Base-by-base conservation (phyloP, 2,113 vertebrate species). In the Vidua chalybeata region DNA sequence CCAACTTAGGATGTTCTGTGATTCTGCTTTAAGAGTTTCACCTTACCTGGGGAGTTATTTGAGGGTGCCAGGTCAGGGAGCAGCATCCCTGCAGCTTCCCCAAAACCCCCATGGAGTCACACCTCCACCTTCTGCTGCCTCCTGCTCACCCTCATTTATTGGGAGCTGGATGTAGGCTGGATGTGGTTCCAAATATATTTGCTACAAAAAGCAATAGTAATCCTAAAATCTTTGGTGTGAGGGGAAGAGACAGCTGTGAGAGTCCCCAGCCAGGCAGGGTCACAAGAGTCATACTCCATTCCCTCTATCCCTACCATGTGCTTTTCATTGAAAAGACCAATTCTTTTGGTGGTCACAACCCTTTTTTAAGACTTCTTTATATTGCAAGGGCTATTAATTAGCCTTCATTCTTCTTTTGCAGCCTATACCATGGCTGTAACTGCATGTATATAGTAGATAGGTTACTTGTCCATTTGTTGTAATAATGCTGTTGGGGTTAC, bases 51-150 rank as follows among this genome's bases (percentile, higher is more conserved):
- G 0, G 5, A 24, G 28, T 41, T 7, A 2, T 54, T 13, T 8
- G 30, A 24, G 0, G 4, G 51, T 30, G 20, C 7, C 15, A 16
- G 35, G 22, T 24, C 9, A 12, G 24, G 52, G 9, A 51, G 28
- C 14, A 17, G 41, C 11, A 5, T 3, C 5, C 13, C 31, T 6
- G 8, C n/a, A 18, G 24, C 2, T 51, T 49, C 2, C 22, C 18
- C 31, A 22, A 23, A 46, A 5, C 0, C 2, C 8, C 15, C 6
- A 1, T 0, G 1, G 35, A 13, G 4, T 69, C 67, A 8, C 33
- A 28, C 13, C 39, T 72, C 10, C 15, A 5, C 10, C 18, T 62
- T 5, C 4, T 0, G 27, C 56, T 74, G 64, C 69, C 24, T 62
- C 13, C 33, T 59, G 3, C 26, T 28, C 15, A 4, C 49, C 27